Evolutionary conservation across 2,113 vertebrate species (phyloP).

Genomic region (Charina bottae): DNA sequence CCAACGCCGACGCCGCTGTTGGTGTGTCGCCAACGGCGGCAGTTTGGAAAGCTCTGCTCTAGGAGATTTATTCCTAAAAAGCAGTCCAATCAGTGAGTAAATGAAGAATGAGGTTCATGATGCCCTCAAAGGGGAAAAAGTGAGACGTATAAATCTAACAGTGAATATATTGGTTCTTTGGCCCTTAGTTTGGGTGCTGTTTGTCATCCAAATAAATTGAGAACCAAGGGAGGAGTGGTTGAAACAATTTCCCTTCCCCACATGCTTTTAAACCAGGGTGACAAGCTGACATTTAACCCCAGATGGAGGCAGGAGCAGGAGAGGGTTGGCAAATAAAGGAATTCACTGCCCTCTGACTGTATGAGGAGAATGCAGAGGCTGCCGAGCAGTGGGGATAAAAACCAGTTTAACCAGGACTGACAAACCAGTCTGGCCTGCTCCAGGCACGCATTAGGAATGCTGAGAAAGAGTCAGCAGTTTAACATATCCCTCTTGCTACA

Average conservation of each 20-base stretch:
- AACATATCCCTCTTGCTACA: neutral
- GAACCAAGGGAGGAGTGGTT: neutral
- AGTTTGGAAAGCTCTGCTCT: too few species aligned
- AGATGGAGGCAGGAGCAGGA: neutral
- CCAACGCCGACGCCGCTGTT: too few species aligned
- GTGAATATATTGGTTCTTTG: neutral
- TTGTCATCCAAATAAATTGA: neutral
- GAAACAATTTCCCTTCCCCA: neutral
- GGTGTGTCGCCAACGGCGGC: too few species aligned
- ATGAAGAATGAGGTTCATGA: neutral
- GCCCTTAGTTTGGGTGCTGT: neutral
- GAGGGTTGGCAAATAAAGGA: neutral
- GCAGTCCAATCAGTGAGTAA: neutral
- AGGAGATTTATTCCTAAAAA: neutral
- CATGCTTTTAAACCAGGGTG: neutral
- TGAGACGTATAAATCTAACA: neutral
- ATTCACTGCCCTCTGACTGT: neutral
- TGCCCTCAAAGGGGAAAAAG: neutral
- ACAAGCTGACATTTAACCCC: neutral
- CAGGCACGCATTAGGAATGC: neutral
- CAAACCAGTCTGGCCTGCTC: neutral
- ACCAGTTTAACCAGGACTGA: neutral
- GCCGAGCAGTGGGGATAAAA: neutral
- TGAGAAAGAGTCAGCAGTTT: rapidly evolving
- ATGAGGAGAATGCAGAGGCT: neutral